Base-by-base conservation (phyloP, 2,888 invertebrate species). In the Tinea pellionella region DNA sequence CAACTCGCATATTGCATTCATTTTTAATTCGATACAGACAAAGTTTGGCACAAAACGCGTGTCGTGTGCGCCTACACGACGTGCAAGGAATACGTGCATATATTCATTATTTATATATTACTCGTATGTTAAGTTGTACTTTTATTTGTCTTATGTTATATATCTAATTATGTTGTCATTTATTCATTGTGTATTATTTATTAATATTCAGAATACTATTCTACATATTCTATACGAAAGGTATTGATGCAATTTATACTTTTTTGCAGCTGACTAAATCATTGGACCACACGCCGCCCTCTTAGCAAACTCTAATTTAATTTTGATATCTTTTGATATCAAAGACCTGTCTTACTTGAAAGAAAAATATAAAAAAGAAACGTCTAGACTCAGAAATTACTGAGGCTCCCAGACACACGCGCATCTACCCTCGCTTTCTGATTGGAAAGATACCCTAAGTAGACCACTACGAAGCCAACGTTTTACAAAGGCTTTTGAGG, bases 1-100 rank as follows among this genome's bases (percentile, higher is more conserved):
- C n/a, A n/a, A n/a, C n/a, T n/a, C n/a, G n/a, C 69, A 68, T 67
- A 65, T 68, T 71, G 70, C 74, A 73, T 78, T 72, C 73, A 77
- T 77, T 77, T 78, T 77, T 77, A 79, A 78, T 77, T 74, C 69
- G 71, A 74, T 73, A 71, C 69, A 72, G 74, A 69, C 69, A 67
- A 77, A 77, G 73, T 77, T 78, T 73, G 72, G 70, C 70, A 71
- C 72, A 73, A 73, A 73, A 47, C 59, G 68, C 69, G 71, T 57
- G 57, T 57, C 32, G 55, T 18, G 55, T 71, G 73, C 72, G 71
- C 70, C 67, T 53, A 18, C 24, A 6, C 59, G 59, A 59, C 59
- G 42, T 57, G 57, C 30, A 8, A 32, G 15, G 57, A 57, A 57
- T 57, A 19, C 32, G 47, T 47, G 47, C 37, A 37, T n/a, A 9